Evolutionary conservation across 2,797 vertebrate genomes (phyloP), one percentile per base, ranked within the genome.

Genomic region (Mallotus villosus): DNA sequence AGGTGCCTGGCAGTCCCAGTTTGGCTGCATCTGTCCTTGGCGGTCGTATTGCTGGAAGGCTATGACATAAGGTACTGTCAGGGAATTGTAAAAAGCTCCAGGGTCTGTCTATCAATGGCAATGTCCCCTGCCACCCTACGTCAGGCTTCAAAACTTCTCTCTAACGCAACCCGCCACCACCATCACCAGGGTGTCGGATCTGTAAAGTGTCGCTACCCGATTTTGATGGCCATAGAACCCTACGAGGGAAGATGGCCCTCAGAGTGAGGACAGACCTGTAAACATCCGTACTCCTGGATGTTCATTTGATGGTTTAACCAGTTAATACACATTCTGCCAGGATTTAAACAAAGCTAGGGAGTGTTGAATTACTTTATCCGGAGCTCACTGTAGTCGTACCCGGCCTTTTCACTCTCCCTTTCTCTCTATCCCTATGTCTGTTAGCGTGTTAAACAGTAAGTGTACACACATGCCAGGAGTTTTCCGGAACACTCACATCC

Each of bases 341-440:
- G 73, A 85, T 85, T 82, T 79, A 70, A 85, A 84, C 80, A 84
- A 76, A 86, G 65, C 75, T 55, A 69, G 77, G 66, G 74, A 69
- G 74, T 76, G 78, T 71, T 63, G 78, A 74, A 84, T 86, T 34
- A 64, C 83, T 86, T 86, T 73, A 83, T 46, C 41, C 9, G 1
- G 11, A 11, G 9, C 9, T 41, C 2, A 8, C 41, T 46, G 12
- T 12, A 46, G 41, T 46, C 12, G 11, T 3, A 46, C 41, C 9
- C 12, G 9, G 41, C 41, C 21, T 41, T 67, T 16, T 53, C 64
- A 11, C 8, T 9, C 21, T 65, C 12, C 2, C 22, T 22, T 3
- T 64, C 63, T 64, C 25, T 64, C 62, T 46, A 22, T 66, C 68
- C 32, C 59, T n/a, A 69, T 61, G 62, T 68, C 22, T 80, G 74